These are phyloP conservation scores for Collichthys lucidus DNA, from an alignment of 2,113 vertebrate species.

Conservation along the genomic window DNA sequence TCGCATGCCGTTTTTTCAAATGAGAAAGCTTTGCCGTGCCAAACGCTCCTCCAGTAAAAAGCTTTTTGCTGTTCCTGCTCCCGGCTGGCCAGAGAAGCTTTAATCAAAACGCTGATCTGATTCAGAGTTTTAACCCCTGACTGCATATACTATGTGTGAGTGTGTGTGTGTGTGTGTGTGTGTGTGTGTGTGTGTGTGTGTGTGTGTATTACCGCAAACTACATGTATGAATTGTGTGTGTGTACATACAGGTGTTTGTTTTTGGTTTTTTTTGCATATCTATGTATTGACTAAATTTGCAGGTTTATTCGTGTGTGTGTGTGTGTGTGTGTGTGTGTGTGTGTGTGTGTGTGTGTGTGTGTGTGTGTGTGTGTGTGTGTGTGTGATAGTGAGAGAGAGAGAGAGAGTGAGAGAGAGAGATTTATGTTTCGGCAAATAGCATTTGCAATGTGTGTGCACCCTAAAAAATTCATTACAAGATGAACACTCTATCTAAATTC, in stretches of 20 bases:
- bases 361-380: neutral
- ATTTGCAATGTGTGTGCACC: constrained; percentile 11
- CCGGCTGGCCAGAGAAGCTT: constrained; percentile 44
- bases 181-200: neutral
- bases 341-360: no score
- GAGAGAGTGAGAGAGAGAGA: neutral
- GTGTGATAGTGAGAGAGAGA: no score
- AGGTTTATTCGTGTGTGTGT: constrained; percentile 2
- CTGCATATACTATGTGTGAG: neutral
- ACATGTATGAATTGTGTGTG: neutral
- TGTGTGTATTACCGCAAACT: neutral
- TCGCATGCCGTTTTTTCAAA: constrained; percentile 67
- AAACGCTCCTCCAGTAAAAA: constrained; percentile 63
- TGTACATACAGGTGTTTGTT: constrained; percentile 13
- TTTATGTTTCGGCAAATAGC: constrained; percentile 56
- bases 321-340: neutral
- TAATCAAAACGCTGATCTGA: constrained; percentile 74
- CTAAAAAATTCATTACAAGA: constrained; percentile 63
- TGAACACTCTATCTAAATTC: constrained; percentile 52
- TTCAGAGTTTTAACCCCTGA: constrained; percentile 36
- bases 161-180: neutral
- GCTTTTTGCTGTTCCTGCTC: constrained; percentile 67
- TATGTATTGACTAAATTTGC: constrained; percentile 15
- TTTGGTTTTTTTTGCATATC: constrained; percentile 42
- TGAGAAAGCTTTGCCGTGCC: constrained; percentile 53